Conservation (phyloP, 1,140 invertebrate genomes). For the Drosophila nasuta region DNA sequence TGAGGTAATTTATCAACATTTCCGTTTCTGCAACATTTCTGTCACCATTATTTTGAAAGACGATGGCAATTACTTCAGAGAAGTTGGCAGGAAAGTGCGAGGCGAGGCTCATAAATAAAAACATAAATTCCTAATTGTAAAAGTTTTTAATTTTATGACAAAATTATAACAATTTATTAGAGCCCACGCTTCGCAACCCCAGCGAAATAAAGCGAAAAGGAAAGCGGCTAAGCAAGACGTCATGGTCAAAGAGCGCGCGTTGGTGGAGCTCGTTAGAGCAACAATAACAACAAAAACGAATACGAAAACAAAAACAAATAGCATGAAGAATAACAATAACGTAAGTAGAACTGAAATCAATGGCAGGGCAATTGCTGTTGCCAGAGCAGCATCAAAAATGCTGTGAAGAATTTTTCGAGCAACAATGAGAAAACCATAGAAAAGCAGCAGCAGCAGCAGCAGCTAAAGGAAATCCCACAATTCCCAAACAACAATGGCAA, state of each 20-base stretch:
- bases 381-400: conserved; percentile 45
- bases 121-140: conserved; percentile 71
- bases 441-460: conserved; percentile 11
- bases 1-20: conserved; percentile 66
- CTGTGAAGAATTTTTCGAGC: conserved; percentile 53
- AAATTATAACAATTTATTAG: conserved; percentile 78
- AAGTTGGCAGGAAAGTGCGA: conserved; percentile 48
- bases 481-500: conserved; percentile 76
- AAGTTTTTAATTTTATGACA: conserved; percentile 80
- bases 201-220: not conserved
- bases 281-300: conserved; percentile 40
- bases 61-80: conserved; percentile 35
- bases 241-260: conserved; percentile 44
- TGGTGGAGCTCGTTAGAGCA: conserved; percentile 54
- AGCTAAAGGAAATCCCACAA: conserved; percentile 71
- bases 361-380: conserved; percentile 60
- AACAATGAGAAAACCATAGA: conserved; percentile 62
- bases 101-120: conserved; percentile 68
- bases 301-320: conserved; percentile 2
- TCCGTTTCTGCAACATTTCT: conserved; percentile 50
- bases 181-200: conserved; percentile 1
- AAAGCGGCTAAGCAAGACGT: not conserved
- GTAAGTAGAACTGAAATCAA: conserved; percentile 59
- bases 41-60: conserved; percentile 27
- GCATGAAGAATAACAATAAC: not conserved